Conservation (phyloP, 2,888 invertebrate genomes). For the Pandemis cinnamomeana region DNA sequence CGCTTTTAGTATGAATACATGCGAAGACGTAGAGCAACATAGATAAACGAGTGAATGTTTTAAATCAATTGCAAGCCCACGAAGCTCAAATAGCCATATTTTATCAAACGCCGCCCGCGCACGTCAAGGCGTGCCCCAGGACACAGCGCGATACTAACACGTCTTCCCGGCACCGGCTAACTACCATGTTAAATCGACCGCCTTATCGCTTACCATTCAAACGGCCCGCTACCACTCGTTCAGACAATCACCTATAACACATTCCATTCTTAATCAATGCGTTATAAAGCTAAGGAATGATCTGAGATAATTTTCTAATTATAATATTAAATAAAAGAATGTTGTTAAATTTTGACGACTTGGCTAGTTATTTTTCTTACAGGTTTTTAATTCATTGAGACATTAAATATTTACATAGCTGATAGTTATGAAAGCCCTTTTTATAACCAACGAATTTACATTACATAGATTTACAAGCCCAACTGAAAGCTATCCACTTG, state of each 20-base stretch:
- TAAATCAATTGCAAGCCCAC: no score
- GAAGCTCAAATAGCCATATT: background rate
- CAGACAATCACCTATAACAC: constrained; percentile 42
- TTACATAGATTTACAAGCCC: background rate
- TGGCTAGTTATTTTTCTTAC: constrained; percentile 3
- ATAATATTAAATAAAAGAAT: constrained; percentile 13
- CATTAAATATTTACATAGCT: background rate
- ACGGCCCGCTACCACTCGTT: constrained; percentile 58
- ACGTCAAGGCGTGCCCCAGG: constrained; percentile 17
- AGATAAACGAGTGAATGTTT: no score
- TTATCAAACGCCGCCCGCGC: background rate
- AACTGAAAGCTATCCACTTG: background rate
- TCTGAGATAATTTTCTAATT: constrained; percentile 25
- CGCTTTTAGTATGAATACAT: no score
- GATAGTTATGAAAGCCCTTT: background rate
- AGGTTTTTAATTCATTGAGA: background rate
- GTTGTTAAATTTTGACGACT: constrained; percentile 6
- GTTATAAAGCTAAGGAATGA: constrained; percentile 21
- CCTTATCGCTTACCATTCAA: constrained; percentile 68
- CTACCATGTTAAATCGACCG: constrained; percentile 59
- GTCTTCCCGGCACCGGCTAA: constrained; percentile 45
- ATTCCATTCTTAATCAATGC: constrained; percentile 41
- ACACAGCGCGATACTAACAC: constrained; percentile 28
- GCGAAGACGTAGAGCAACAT: no score
- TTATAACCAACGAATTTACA: background rate